These are phyloP conservation scores for Belonocnema kinseyi DNA, from an alignment of 1,140 invertebrate genomes.

Conservation along the genomic window DNA sequence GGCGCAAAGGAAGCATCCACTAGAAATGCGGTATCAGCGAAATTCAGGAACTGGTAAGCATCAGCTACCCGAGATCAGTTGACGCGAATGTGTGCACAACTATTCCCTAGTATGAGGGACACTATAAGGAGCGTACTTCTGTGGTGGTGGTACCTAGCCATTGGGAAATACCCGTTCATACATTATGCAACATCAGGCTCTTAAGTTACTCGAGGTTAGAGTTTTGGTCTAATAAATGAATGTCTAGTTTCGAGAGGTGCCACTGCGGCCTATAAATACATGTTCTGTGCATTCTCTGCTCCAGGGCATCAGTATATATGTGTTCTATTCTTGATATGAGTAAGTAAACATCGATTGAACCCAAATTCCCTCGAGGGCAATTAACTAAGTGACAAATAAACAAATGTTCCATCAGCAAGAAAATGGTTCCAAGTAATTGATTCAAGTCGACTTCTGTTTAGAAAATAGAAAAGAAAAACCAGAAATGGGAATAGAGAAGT, in stretches of 20 bases:
- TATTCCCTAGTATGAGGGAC: neutral
- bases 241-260: slow-evolving; percentile 23
- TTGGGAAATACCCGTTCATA: slow-evolving; percentile 32
- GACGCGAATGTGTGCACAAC: slow-evolving; percentile 17
- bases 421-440: neutral
- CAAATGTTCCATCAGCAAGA: neutral
- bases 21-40: slow-evolving; percentile 43
- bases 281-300: slow-evolving; percentile 2
- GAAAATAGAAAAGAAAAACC: no score
- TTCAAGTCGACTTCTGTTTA: no score
- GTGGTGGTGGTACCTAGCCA: slow-evolving; percentile 9
- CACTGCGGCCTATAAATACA: slow-evolving; percentile 12
- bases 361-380: neutral
- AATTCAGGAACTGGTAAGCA: slow-evolving; percentile 38
- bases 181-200: slow-evolving; percentile 42
- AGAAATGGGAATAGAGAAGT: neutral
- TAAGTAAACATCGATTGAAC: neutral
- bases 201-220: slow-evolving; percentile 45
- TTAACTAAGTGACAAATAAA: slow-evolving; percentile 1
- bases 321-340: slow-evolving; percentile 11
- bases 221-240: slow-evolving; percentile 46
- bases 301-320: neutral
- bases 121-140: slow-evolving; percentile 14
- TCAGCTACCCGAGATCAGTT: slow-evolving; percentile 21
- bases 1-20: slow-evolving; percentile 5